Evolutionary conservation across 2,797 vertebrate species (phyloP), one percentile per base, ranked within the genome.

Genomic region (Tinamus major): DNA sequence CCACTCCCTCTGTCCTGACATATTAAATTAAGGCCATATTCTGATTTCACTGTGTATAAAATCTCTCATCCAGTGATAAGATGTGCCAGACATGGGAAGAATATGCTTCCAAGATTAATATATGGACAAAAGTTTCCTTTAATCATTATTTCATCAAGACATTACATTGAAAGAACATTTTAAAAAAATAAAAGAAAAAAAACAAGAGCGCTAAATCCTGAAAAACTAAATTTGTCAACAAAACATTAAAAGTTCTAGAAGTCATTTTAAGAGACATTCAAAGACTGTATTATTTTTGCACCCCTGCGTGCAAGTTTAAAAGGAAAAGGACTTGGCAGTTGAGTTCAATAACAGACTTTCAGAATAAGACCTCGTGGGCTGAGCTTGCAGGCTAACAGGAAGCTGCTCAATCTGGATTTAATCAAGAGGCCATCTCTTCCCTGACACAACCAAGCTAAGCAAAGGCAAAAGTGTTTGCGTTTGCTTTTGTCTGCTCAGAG

Each of bases 401-500:
- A 99, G 97, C 94, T 46, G 96, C 97, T 97, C 97, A 97, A 98
- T 98, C 98, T 99, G 99, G 98, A 98, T 98, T 98, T 98, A 98
- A 99, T 99, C 98, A 98, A 76, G 95, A 94, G 91, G 89, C 96
- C 85, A 85, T 95, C 94, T 88, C 96, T 76, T 87, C 95, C 29
- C 96, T 95, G 94, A 97, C 96, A 97, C 79, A 94, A 96, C 70
- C 93, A 80, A 76, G 88, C 95, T 96, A 90, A 87, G 33, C 91
- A 92, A 93, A 97, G 82, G 94, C 94, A 91, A 94, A 92, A 76
- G 85, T 58, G 85, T 94, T 83, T 70, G 21, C 9, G 59, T 82
- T 87, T 96, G 82, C 71, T 93, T 93, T 91, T 71, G 78, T 58
- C 49, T 85, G 62, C 87, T 90, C 59, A 72, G 44, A 83, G 63